Evolutionary conservation across 2,797 vertebrate species (phyloP).

Genomic region (Tragopan temminckii): DNA sequence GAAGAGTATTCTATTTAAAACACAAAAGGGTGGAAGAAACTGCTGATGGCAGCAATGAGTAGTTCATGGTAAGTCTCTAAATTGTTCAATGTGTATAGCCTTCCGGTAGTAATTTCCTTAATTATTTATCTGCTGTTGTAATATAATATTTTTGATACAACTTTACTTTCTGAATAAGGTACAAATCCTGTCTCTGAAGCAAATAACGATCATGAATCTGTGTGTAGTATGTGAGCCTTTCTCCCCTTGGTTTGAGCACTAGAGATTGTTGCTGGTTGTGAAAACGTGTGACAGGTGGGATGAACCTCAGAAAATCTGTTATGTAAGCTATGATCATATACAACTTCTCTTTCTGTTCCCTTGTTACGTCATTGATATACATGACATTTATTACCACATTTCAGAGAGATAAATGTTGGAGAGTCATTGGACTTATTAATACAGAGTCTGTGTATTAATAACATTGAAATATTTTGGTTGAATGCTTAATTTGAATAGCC

Average conservation of each 20-base stretch:
- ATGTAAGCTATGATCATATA: too few relatives aligned
- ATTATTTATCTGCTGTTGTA: background rate
- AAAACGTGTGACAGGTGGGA: too few relatives aligned
- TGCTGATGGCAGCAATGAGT: background rate
- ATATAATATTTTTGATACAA: background rate
- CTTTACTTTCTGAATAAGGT: background rate
- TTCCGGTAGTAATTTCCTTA: background rate
- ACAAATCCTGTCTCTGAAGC: background rate
- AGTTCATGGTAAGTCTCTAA: background rate
- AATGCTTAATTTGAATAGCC: background rate
- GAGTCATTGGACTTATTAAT: background rate
- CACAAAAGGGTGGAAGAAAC: background rate
- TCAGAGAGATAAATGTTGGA: accelerated
- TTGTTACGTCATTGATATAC: background rate
- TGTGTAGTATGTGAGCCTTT: too few relatives aligned
- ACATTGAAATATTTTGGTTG: background rate
- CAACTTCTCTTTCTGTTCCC: background rate
- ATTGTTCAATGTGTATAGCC: background rate
- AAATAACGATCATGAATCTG: background rate
- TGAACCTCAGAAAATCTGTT: too few relatives aligned
- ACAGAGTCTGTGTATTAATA: accelerated
- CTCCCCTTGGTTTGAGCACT: too few relatives aligned
- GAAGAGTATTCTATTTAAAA: background rate
- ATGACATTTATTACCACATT: background rate
- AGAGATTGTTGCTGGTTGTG: too few relatives aligned